These are phyloP conservation scores for Drosophila melanogaster DNA, from an alignment of 1,140 invertebrate species.

Conservation along the genomic window DNA sequence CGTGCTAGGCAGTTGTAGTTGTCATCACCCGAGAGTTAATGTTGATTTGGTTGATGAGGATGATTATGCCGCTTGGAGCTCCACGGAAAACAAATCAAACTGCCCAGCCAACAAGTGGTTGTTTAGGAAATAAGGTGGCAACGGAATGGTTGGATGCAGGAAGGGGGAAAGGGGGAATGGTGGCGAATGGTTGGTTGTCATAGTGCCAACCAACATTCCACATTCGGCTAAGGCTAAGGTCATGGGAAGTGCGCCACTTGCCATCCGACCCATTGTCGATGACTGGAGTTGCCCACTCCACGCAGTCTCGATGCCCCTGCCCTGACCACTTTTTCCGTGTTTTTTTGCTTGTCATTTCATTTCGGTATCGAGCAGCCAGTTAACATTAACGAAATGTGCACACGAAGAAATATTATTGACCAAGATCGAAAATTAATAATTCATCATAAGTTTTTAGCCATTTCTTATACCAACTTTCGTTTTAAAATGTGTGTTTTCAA, in stretches of 20 bases:
- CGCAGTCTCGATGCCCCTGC: constrained; percentile 2
- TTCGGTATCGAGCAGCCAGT: constrained; percentile 27
- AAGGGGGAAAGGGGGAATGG: too few relatives aligned
- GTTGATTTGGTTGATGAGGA: constrained; percentile 32
- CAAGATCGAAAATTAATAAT: too few relatives aligned
- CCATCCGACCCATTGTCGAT: constrained; percentile 20
- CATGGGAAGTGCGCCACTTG: constrained; percentile 67
- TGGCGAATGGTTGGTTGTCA: constrained; percentile 54
- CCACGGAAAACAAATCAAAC: constrained; percentile 76
- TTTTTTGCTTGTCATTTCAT: constrained; percentile 44
- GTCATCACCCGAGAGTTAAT: constrained; percentile 28
- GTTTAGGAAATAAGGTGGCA: constrained; percentile 23
- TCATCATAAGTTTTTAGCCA: too few relatives aligned
- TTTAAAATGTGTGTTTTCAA: too few relatives aligned
- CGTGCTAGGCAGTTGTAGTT: constrained; percentile 45
- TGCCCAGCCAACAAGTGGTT: constrained; percentile 59
- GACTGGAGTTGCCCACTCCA: constrained; percentile 41
- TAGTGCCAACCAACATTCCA: constrained; percentile 59
- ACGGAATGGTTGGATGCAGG: too few relatives aligned
- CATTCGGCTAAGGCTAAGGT: constrained; percentile 71
- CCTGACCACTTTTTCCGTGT: constrained; percentile 26
- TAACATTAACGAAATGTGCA: constrained; percentile 21
- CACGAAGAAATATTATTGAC: background rate
- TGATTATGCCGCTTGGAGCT: constrained; percentile 66
- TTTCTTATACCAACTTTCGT: too few relatives aligned